Conservation (phyloP, 1,140 invertebrate genomes). For the Plectrocnemia conspersa region DNA sequence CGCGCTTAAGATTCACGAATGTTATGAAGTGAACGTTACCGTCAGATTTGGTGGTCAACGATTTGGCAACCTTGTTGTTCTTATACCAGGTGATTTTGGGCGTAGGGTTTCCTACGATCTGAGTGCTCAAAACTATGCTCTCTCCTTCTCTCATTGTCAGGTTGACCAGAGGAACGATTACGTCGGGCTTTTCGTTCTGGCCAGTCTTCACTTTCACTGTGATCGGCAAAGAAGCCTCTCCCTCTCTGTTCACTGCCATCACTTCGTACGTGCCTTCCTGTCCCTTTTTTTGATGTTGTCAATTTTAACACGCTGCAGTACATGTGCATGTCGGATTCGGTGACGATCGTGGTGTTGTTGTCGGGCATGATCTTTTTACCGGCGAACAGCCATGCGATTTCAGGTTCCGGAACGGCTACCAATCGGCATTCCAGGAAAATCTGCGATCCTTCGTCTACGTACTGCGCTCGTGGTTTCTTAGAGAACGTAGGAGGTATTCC, state of each 20-base stretch:
- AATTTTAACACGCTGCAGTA: slow-evolving; percentile 79
- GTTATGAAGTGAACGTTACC: slow-evolving; percentile 65
- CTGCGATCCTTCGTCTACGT: slow-evolving; percentile 72
- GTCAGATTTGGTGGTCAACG: slow-evolving; percentile 56
- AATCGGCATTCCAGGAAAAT: slow-evolving; percentile 79
- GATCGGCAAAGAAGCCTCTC: slow-evolving; percentile 77
- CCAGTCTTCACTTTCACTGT: slow-evolving; percentile 77
- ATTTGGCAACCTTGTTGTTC: slow-evolving; percentile 64
- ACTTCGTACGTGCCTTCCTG: slow-evolving; percentile 89
- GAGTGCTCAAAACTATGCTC: slow-evolving; percentile 66
- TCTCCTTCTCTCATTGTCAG: slow-evolving; percentile 73
- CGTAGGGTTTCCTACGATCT: slow-evolving; percentile 74
- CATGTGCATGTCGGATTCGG: slow-evolving; percentile 85
- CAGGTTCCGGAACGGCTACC: slow-evolving; percentile 85
- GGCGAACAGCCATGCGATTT: slow-evolving; percentile 79
- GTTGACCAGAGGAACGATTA: slow-evolving; percentile 72
- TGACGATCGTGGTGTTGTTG: slow-evolving; percentile 64
- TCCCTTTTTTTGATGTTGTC: slow-evolving; percentile 65
- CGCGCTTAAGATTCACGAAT: slow-evolving; percentile 60
- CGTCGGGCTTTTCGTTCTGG: slow-evolving; percentile 71
- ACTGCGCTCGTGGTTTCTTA: slow-evolving; percentile 77
- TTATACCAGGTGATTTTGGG: slow-evolving; percentile 78
- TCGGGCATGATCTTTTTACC: slow-evolving; percentile 64
- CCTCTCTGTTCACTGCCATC: slow-evolving; percentile 82
- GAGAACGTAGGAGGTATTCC: slow-evolving; percentile 92